Base-by-base conservation (phyloP, 2,113 vertebrate species). In the Erythrocercus mccallii region DNA sequence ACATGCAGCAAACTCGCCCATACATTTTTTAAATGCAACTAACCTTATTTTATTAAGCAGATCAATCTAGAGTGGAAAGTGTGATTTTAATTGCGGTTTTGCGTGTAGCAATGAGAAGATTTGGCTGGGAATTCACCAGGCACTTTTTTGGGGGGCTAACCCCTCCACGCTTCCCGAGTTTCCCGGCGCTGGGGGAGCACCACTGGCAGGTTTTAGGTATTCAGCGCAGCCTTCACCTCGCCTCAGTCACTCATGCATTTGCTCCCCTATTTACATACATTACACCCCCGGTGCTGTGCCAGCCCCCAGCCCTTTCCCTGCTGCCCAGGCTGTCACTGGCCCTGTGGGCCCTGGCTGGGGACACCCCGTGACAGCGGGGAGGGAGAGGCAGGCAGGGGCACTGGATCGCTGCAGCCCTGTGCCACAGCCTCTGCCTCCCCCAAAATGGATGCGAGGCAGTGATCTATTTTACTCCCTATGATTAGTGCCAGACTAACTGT, bases 41-140 rank as follows among this genome's bases (percentile, higher is more conserved):
- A 96, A 96, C 92, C 94, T 95, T 96, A 90, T 81, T 90, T 96
- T 97, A 97, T 96, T 94, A 97, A 96, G 92, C 90, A 95, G 95
- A 97, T 96, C 88, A 93, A 97, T 97, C 95, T 96, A 37, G 80
- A 86, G 44, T 8, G 28, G 64, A 22, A 83, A 76, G 76, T 27
- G 23, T 53, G 69, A 27, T 83, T 88, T 94, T 95, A 96, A 96
- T 93, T 96, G 94, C 64, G 53, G 60, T 33, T 93, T 56, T 84
- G 61, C 11, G 5, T 44, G 65, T 35, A 86, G 69, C 64, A 57
- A 17, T 0, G 1, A 1, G 1, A 45, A 40, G 69, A n/a, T 65
- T 48, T 58, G 37, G 22, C 86, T 64, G 64, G 47, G 78, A 86
- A 68, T 82, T 71, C 45, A 47, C 68, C 35, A 8, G 0, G 15